Evolutionary conservation across 2,888 invertebrate genomes (phyloP).

Genomic region (Nemotelus nigrinus): DNA sequence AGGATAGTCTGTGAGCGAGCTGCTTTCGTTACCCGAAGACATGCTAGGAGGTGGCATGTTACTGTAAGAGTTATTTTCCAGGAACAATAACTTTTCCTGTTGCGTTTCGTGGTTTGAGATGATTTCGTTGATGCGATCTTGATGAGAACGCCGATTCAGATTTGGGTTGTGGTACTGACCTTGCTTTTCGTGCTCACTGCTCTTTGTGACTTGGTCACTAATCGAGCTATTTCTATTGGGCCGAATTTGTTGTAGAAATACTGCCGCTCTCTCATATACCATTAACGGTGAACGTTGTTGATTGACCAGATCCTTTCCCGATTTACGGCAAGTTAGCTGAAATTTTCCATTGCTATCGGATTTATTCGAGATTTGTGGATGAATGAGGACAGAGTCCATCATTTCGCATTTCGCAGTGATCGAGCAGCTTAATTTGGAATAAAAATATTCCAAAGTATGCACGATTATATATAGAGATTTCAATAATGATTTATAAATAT

Average conservation of each 20-base stretch:
- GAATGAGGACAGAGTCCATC: conserved; percentile 3
- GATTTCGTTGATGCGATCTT: neutral
- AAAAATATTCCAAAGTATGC: neutral
- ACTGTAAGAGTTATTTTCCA: neutral
- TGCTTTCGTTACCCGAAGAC: conserved; percentile 18
- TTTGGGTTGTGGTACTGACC: neutral
- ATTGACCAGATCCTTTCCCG: conserved; percentile 15
- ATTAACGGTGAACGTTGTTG: conserved; percentile 34
- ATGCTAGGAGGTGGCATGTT: neutral
- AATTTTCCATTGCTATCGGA: neutral
- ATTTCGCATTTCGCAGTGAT: neutral
- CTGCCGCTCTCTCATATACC: conserved; percentile 48
- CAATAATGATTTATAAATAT: too few relatives aligned
- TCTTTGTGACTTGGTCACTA: neutral
- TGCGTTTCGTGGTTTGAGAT: neutral
- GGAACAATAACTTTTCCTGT: neutral
- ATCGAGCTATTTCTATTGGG: conserved; percentile 29
- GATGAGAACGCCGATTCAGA: neutral
- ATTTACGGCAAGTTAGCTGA: neutral
- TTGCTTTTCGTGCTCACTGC: neutral
- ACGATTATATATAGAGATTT: too few relatives aligned
- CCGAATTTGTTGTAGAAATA: conserved; percentile 45
- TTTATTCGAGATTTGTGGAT: neutral
- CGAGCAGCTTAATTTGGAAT: neutral
- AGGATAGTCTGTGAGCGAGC: neutral